Base-by-base conservation (phyloP, 2,797 vertebrate species). In the Melopsittacus undulatus region DNA sequence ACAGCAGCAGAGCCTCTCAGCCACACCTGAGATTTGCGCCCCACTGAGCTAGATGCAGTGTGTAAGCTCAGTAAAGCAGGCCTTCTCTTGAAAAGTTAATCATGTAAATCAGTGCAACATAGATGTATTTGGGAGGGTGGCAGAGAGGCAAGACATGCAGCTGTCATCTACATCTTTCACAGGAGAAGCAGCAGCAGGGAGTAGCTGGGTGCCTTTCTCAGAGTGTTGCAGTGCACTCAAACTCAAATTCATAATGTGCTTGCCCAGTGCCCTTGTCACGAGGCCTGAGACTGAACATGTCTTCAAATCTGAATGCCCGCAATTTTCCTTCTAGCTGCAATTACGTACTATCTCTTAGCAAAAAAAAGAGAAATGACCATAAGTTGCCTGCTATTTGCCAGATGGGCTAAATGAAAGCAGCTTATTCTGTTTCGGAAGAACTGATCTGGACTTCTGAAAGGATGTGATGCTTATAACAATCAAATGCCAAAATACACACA, bases 401-500 rank as follows among this genome's bases (percentile, higher is more conserved):
- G 54, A 59, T 69, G 51, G 69, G n/a, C 14, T 91, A 49, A 91
- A 66, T 7, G 6, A 84, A 84, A 76, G 36, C 13, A 59, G 24
- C 42, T 89, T 75, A 48, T 69, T 49, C 57, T 63, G 10, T 69
- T 63, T 82, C 46, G 46, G n/a, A 83, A 92, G 43, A 10, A 23
- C 5, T 15, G 2, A 14, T 36, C 56, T 15, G 21, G 38, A 27
- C n/a, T 63, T 34, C 56, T 57, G 56, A 34, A n/a, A 88, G 23
- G 14, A 83, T 3, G 10, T 38, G 54, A 83, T 59, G 23, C 12
- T 29, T 51, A 18, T 38, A 76, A 63, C 26, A 78, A 64, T 21
- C 15, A 81, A 49, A 61, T 64, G 13, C 12, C 17, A 72, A 63
- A 83, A 42, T 48, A 63, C 27, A 3, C 59, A 97, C 98, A 97